Conservation (phyloP, 2,113 vertebrate genomes). For the Sinocyclocheilus anophthalmus region DNA sequence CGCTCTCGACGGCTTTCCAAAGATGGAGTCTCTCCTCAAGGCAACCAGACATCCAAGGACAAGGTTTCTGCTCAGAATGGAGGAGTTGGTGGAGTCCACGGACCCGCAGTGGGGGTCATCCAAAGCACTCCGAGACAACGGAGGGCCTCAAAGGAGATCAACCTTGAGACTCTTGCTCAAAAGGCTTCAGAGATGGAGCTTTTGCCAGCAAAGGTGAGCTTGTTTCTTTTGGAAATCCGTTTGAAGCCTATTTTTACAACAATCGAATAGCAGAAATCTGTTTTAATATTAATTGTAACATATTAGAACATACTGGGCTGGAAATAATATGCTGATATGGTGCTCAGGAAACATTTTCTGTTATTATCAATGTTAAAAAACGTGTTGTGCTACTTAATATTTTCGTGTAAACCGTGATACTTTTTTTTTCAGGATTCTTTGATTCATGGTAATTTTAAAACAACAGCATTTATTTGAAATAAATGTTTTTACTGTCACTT, state of each 20-base stretch:
- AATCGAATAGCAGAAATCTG: neutral
- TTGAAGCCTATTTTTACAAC: neutral
- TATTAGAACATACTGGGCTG: neutral
- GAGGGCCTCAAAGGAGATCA: conserved; percentile 91
- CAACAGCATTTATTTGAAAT: neutral
- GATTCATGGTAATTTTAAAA: neutral
- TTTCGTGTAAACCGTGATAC: neutral
- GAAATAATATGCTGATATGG: neutral
- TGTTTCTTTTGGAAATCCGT: conserved; percentile 8
- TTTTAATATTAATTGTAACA: neutral
- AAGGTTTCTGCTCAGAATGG: conserved; percentile 65
- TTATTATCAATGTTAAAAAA: no score
- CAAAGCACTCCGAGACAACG: conserved; percentile 84
- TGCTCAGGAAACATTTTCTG: neutral
- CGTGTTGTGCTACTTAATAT: no score
- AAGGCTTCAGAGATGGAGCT: conserved; percentile 93
- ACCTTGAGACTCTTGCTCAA: conserved; percentile 92
- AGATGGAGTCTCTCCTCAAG: conserved; percentile 82
- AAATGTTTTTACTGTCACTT: neutral
- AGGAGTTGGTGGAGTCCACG: conserved; percentile 70
- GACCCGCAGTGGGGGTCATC: conserved; percentile 83
- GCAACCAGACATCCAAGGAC: conserved; percentile 64
- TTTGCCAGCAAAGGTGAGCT: conserved; percentile 69
- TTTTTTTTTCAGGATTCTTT: neutral
- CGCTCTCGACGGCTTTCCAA: conserved; percentile 94